Evolutionary conservation across 2,888 invertebrate species (phyloP).

Genomic region (Ennomos quercinarius): DNA sequence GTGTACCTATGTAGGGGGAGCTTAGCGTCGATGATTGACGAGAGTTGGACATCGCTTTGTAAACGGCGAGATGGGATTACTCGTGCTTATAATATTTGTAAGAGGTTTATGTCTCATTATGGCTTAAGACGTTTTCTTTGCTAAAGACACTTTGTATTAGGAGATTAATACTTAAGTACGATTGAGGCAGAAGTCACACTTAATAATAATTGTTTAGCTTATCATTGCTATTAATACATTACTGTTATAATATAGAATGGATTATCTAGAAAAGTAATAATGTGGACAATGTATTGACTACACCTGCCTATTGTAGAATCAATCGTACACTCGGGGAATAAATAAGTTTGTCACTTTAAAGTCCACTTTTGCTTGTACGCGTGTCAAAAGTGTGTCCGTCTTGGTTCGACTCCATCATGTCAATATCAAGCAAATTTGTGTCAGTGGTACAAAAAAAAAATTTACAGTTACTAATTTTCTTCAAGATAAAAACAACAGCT

Average conservation of each 20-base stretch:
- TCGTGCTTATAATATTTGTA: conserved; percentile 33
- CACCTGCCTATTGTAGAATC: too few relatives aligned
- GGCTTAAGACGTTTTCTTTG: conserved; percentile 13
- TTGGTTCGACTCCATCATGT: too few relatives aligned
- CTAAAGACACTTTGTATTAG: conserved; percentile 6
- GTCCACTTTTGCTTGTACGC: too few relatives aligned
- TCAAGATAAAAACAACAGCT: too few relatives aligned
- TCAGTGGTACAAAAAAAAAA: too few relatives aligned
- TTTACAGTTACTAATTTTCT: too few relatives aligned
- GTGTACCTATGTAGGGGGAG: conserved; percentile 18
- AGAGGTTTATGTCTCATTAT: conserved; percentile 25
- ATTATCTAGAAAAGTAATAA: background rate
- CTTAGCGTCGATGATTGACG: conserved; percentile 36
- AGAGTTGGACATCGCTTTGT: conserved; percentile 27
- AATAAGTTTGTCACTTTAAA: too few relatives aligned
- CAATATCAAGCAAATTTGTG: too few relatives aligned
- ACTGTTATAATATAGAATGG: background rate
- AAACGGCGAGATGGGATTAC: conserved; percentile 26
- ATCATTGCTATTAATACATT: background rate
- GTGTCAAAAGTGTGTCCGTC: too few relatives aligned
- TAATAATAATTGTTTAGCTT: background rate
- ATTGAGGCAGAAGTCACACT: conserved; percentile 2
- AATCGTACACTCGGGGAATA: too few relatives aligned
- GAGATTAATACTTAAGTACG: conserved; percentile 7
- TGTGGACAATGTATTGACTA: background rate